These are phyloP conservation scores for Coturnix japonica DNA, from an alignment of 2,113 vertebrate species.

Conservation along the genomic window DNA sequence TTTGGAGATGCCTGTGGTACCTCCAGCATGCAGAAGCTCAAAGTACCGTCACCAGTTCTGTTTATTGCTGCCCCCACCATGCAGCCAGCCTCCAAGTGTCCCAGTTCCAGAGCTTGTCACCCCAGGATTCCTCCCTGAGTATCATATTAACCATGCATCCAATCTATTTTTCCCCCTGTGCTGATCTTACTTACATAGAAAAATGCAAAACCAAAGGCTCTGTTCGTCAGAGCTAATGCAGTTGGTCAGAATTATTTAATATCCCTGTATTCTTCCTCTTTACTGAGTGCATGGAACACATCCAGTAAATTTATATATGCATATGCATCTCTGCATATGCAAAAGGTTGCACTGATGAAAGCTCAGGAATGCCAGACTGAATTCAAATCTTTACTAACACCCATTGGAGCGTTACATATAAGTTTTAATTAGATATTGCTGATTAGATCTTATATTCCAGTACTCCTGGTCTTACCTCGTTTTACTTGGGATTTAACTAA, in stretches of 20 bases:
- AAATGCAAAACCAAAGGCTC: conserved; percentile 11
- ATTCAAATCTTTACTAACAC: neutral
- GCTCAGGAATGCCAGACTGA: neutral
- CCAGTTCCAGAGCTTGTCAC: neutral
- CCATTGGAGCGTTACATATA: neutral
- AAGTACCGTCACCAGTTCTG: neutral
- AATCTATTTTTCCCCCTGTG: neutral
- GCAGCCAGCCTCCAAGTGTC: neutral
- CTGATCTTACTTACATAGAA: neutral
- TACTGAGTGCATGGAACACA: neutral
- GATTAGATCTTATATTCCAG: neutral
- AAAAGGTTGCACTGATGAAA: neutral
- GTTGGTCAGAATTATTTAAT: conserved; percentile 33
- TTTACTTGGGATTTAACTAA: neutral
- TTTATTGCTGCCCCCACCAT: neutral
- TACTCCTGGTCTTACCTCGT: neutral
- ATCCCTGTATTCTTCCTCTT: neutral
- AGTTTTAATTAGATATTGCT: neutral
- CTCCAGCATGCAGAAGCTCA: neutral
- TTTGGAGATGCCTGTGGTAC: neutral
- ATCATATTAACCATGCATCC: neutral
- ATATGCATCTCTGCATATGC: neutral
- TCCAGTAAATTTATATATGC: neutral
- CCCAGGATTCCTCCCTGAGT: neutral
- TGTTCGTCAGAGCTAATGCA: conserved; percentile 22